phyloP scores from a whole-genome alignment of 2,888 invertebrate species.

The Oligia fasciuncula region DNA sequence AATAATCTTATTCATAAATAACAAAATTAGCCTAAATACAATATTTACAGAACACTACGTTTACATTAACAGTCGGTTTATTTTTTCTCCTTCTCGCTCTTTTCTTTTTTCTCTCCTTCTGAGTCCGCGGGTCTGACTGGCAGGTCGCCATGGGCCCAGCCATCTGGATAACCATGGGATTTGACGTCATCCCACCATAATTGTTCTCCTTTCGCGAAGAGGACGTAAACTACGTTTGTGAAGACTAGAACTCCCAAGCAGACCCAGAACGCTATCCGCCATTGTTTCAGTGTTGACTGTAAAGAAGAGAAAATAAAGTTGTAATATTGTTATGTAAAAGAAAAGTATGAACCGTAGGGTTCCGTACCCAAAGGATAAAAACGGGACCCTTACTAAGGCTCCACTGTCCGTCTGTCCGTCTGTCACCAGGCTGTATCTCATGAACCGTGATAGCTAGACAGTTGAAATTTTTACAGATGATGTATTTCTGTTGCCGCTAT shows the following conservation, averaged over 20 bases:
- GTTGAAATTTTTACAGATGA: too few species aligned
- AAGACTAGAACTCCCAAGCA: conserved; percentile 92
- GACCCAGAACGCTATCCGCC: conserved; percentile 95
- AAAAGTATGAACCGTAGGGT: neutral
- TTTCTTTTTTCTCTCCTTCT: conserved; percentile 71
- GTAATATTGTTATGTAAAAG: neutral
- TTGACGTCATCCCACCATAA: conserved; percentile 93
- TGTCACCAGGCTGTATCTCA: too few species aligned
- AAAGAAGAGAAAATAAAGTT: conserved; percentile 60
- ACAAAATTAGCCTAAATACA: conserved; percentile 56
- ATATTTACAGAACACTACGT: conserved; percentile 62
- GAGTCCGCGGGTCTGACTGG: conserved; percentile 74
- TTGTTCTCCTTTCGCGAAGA: conserved; percentile 93
- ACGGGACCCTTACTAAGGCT: too few species aligned
- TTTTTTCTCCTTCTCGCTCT: conserved; percentile 67
- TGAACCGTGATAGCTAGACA: too few species aligned
- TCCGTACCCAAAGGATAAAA: too few species aligned
- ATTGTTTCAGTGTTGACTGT: conserved; percentile 91
- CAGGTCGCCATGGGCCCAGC: conserved; percentile 84
- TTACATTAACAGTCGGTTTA: conserved; percentile 62
- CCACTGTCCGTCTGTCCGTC: too few species aligned
- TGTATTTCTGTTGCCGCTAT: too few species aligned
- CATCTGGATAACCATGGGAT: conserved; percentile 83
- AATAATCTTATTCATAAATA: conserved; percentile 63
- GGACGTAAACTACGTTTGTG: conserved; percentile 92